Conservation (phyloP, 2,797 vertebrate genomes). For the Psittacula echo region DNA sequence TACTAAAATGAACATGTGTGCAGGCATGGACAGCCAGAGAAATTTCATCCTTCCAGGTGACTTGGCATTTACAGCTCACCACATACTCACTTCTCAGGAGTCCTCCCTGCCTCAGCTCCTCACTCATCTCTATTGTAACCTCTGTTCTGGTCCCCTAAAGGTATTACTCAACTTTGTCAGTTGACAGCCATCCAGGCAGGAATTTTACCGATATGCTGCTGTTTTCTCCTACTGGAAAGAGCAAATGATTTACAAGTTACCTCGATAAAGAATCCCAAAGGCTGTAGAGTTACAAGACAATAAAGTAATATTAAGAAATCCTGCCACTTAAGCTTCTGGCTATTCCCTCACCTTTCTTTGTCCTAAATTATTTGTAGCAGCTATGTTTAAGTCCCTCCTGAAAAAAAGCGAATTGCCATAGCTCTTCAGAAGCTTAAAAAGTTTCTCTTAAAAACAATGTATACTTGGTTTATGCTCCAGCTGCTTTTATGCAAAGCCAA, state of each 20-base stretch:
- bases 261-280: background rate
- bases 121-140: background rate
- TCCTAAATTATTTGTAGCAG: background rate
- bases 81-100: background rate
- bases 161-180: background rate
- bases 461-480: background rate
- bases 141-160: background rate
- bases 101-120: background rate
- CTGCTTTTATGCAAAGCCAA: background rate
- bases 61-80: background rate
- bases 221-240: background rate
- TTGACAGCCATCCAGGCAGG: background rate
- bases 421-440: background rate
- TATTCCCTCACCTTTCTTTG: background rate
- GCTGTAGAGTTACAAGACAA: background rate
- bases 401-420: background rate
- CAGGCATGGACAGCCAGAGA: background rate
- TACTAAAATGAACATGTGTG: background rate
- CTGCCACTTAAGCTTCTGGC: background rate
- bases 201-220: background rate
- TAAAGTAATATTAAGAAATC: background rate
- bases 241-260: background rate
- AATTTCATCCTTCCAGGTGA: background rate
- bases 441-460: background rate
- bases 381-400: background rate